Base-by-base conservation (phyloP, 2,888 invertebrate species). In the Gibbula magus region DNA sequence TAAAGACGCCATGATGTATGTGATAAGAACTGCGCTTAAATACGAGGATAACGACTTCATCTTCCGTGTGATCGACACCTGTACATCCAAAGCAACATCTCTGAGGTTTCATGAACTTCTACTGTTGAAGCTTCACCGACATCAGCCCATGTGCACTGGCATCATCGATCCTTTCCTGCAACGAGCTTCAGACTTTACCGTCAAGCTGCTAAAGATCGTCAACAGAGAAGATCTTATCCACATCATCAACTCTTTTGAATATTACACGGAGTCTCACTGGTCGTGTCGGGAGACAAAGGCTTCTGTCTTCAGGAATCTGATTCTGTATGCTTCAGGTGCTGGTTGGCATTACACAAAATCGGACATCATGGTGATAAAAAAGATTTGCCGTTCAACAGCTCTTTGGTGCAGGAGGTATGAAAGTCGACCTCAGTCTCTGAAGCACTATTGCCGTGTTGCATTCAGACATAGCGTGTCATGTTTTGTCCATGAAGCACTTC, bases 1-100 rank as follows among this genome's bases (percentile, higher is more conserved):
- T 78, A 85, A 85, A 70, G 88, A 88, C 78, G 90, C 90, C 35
- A 90, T 90, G 89, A 85, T 89, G 85, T 90, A 89, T 77, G 86
- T 89, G 1, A 83, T 90, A n/a, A 78, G 88, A 67, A 88, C 88
- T 73, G 88, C 90, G 20, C 84, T 90, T 39, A 89, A 90, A 79
- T 84, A 82, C 20, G 83, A 83, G 54, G 87, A 90, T 79, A 86
- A 85, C 35, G 78, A 82, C 45, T 90, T 90, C 76, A 84, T 90
- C 20, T 83, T 86, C 75, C 82, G 82, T 20, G 83, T 90, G 4
- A 89, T 89, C 25, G 52, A 82, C 51, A 83, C 83, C 1, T 85
- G 86, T n/a, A 81, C 85, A 70, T 82, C 83, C 51, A 82, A 79
- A 66, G 88, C 86, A 16, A 79, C 79, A 25, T 89, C 90, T 7